These are phyloP conservation scores for Frankliniella fusca DNA, from an alignment of 2,888 invertebrate species.

Conservation along the genomic window DNA sequence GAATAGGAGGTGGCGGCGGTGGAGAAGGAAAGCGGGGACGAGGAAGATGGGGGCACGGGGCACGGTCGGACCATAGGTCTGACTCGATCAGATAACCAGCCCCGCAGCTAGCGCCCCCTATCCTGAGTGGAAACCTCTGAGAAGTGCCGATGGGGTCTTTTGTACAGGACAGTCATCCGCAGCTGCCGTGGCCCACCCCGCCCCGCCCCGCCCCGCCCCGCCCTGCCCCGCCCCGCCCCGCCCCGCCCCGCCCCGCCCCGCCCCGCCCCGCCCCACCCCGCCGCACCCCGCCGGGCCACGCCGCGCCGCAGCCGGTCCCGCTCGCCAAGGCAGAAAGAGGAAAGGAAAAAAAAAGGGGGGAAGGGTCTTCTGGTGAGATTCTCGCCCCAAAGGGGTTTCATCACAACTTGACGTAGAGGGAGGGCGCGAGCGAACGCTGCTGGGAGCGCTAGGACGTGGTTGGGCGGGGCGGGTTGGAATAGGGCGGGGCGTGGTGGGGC, in stretches of 20 bases:
- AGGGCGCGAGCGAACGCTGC: too few relatives aligned
- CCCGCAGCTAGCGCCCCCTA: background rate
- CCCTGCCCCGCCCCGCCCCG: background rate
- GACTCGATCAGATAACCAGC: slow-evolving; percentile 16
- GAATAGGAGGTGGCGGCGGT: background rate
- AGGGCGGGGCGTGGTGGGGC: too few relatives aligned
- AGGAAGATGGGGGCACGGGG: background rate
- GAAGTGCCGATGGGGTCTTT: background rate
- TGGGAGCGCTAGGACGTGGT: too few relatives aligned
- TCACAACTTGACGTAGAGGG: too few relatives aligned
- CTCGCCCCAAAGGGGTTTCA: too few relatives aligned
- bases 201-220: background rate
- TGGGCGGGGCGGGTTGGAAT: too few relatives aligned
- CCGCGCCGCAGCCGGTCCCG: background rate
- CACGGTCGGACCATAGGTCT: background rate
- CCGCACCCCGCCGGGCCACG: background rate
- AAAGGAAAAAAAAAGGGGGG: too few relatives aligned
- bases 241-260: background rate
- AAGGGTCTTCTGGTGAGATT: too few relatives aligned
- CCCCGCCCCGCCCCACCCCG: background rate
- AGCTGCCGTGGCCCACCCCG: background rate
- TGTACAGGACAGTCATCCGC: background rate
- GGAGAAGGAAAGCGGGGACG: background rate
- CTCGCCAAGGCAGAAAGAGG: too few relatives aligned
- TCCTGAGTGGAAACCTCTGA: too few relatives aligned